Evolutionary conservation across 1,140 invertebrate genomes (phyloP).

Genomic region (Whitmania pigra): DNA sequence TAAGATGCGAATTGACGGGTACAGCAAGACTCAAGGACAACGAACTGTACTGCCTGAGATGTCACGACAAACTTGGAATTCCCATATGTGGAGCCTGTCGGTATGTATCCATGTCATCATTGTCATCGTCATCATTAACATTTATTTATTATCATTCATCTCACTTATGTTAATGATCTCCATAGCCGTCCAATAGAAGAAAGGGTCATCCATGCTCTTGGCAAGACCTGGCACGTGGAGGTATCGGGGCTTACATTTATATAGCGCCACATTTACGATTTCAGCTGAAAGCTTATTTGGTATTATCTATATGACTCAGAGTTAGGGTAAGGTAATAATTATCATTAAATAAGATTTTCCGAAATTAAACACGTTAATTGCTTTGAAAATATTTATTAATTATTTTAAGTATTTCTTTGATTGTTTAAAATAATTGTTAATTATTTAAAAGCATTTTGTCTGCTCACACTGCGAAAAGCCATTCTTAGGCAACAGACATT

Average conservation of each 20-base stretch:
- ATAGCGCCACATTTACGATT: background rate
- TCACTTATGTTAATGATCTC: background rate
- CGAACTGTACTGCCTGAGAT: slow-evolving; percentile 89
- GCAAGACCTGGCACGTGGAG: slow-evolving; percentile 99
- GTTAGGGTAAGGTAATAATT: too few relatives aligned
- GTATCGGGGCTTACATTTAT: slow-evolving; percentile 31
- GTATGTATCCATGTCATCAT: slow-evolving; percentile 19
- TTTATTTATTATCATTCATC: background rate
- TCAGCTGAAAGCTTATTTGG: background rate
- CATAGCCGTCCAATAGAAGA: slow-evolving; percentile 39
- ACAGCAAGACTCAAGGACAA: slow-evolving; percentile 88
- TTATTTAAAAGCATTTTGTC: slow-evolving; percentile 70
- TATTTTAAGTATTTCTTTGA: too few relatives aligned
- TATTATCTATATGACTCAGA: too few relatives aligned
- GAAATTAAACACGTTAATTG: too few relatives aligned
- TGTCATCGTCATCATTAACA: too few relatives aligned
- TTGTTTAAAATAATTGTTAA: too few relatives aligned
- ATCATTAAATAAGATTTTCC: too few relatives aligned
- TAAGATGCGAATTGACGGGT: slow-evolving; percentile 51
- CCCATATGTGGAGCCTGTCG: slow-evolving; percentile 90
- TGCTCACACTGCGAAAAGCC: slow-evolving; percentile 99
- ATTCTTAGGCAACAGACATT: slow-evolving; percentile 93
- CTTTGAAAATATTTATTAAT: too few relatives aligned
- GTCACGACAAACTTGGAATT: slow-evolving; percentile 96
- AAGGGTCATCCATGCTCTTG: slow-evolving; percentile 39